Conservation (phyloP, 2,797 vertebrate species). For the Manis pentadactyla region DNA sequence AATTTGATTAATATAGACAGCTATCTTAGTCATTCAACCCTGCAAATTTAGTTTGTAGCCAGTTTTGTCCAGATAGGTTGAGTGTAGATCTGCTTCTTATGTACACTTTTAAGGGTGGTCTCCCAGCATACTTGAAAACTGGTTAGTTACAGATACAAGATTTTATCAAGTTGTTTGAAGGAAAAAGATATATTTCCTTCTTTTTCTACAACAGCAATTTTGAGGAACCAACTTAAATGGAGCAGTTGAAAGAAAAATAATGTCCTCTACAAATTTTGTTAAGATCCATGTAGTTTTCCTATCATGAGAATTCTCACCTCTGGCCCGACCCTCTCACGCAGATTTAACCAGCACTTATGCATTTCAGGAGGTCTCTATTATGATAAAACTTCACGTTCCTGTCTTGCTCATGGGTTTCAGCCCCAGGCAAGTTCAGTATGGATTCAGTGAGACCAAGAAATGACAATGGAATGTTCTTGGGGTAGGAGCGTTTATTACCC, state of each 20-base stretch:
- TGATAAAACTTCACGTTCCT: background rate
- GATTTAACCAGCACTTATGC: background rate
- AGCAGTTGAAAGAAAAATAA: background rate
- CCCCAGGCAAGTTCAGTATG: no score
- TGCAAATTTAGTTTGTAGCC: background rate
- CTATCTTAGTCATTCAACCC: background rate
- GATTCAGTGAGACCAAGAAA: no score
- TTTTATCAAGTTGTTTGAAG: background rate
- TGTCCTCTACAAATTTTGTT: background rate
- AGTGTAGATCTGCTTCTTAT: background rate
- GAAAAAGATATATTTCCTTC: background rate
- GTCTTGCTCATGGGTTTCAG: no score
- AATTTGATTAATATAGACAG: conserved; percentile 62
- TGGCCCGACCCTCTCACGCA: background rate
- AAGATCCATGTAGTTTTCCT: background rate
- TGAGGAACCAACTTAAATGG: background rate
- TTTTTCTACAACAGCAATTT: background rate
- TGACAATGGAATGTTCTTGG: no score
- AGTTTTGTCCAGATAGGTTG: background rate
- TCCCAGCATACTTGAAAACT: background rate
- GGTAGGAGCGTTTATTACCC: no score
- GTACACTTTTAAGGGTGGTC: background rate
- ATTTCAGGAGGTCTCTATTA: background rate
- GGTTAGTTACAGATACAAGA: background rate
- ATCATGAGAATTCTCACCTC: background rate